phyloP scores from a whole-genome alignment of 1,140 invertebrate genomes.

The Gryon sp. region DNA sequence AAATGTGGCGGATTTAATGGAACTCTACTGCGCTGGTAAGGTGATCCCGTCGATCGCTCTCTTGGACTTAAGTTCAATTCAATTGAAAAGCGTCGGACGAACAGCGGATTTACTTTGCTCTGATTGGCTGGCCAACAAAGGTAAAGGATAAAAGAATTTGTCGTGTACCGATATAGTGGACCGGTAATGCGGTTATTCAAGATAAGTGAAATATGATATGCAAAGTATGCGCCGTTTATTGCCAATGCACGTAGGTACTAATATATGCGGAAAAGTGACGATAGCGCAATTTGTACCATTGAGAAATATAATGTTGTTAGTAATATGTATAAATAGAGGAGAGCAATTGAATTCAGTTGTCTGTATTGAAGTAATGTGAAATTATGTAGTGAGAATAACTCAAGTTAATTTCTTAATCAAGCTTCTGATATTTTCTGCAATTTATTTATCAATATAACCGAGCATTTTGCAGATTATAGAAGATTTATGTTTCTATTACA shows the following conservation, averaged over 20 bases:
- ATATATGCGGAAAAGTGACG: constrained; percentile 37
- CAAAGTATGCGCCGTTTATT: constrained; percentile 21
- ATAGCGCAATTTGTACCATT: constrained; percentile 44
- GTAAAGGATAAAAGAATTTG: constrained; percentile 14
- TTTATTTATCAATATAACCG: too few relatives aligned
- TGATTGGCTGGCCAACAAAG: constrained; percentile 3
- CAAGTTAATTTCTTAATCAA: too few relatives aligned
- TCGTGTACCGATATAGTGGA: not conserved
- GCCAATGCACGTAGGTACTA: constrained; percentile 23
- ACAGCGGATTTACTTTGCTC: constrained; percentile 11
- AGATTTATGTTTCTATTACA: too few relatives aligned
- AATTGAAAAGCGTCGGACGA: constrained; percentile 34
- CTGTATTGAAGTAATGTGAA: too few relatives aligned
- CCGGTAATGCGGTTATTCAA: constrained; percentile 7
- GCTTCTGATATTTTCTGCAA: too few relatives aligned
- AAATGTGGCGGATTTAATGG: constrained; percentile 51
- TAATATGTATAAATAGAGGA: too few relatives aligned
- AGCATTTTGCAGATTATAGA: too few relatives aligned
- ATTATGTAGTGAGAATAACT: too few relatives aligned
- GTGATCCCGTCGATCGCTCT: constrained; percentile 63
- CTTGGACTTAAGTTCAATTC: constrained; percentile 26
- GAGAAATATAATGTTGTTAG: too few relatives aligned
- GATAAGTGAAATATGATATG: constrained; percentile 43
- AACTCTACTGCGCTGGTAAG: constrained; percentile 55
- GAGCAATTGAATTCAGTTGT: too few relatives aligned